Evolutionary conservation across 2,888 invertebrate species (phyloP).

Genomic region (Dolichopus griseipennis): DNA sequence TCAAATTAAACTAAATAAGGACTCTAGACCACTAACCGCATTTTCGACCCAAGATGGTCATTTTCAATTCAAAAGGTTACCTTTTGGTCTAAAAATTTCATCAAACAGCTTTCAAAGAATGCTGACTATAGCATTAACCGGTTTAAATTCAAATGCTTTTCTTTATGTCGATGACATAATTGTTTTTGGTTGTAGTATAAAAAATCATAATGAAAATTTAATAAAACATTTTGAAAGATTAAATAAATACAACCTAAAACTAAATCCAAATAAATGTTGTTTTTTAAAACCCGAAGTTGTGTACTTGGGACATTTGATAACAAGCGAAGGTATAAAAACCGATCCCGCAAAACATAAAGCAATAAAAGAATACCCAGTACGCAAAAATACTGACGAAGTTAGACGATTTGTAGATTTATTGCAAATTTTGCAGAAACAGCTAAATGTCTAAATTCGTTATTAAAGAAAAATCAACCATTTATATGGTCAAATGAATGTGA

Average conservation of each 20-base stretch:
- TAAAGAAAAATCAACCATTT: no score
- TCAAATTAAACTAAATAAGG: conserved; percentile 17
- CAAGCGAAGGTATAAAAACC: neutral
- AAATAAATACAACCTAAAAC: neutral
- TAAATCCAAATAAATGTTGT: neutral
- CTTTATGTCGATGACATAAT: conserved; percentile 25
- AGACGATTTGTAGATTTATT: no score
- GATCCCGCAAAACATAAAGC: no score
- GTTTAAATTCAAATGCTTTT: conserved; percentile 19
- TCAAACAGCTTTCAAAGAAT: conserved; percentile 23
- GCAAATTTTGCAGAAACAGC: no score
- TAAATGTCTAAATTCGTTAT: no score
- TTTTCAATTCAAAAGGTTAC: conserved; percentile 22
- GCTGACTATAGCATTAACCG: conserved; percentile 21
- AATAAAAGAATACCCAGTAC: no score
- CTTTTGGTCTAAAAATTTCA: conserved; percentile 22
- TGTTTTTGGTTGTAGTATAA: conserved; percentile 20
- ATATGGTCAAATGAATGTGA: no score
- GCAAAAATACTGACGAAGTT: no score
- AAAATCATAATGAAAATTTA: conserved; percentile 22
- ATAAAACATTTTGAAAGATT: neutral
- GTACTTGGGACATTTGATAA: neutral
- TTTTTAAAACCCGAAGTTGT: neutral
- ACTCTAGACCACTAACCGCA: conserved; percentile 20
- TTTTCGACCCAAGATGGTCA: conserved; percentile 20